Evolutionary conservation across 1,140 invertebrate species (phyloP), one percentile per base, ranked within the genome.

Genomic region (Medauroidea extradentata): DNA sequence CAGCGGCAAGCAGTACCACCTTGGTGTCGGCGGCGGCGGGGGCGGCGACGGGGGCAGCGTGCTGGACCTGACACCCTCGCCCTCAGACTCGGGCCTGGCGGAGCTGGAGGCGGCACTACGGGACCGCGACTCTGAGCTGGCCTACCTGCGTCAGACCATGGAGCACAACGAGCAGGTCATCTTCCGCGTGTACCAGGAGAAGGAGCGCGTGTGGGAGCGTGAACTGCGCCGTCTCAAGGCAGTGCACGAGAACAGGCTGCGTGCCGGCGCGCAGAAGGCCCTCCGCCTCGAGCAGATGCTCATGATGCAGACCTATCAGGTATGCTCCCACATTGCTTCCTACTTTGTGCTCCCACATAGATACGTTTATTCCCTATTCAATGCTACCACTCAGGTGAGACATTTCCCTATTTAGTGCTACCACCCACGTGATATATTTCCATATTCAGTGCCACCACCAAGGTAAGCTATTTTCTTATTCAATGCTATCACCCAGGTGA

Each of bases 141-240:
- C 81, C 46, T 85, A 85, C 64, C 73, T 89, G 16, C 70, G 87
- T 19, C 85, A 89, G 70, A 87, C 87, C 2, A 88, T 89, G 85
- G 87, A 89, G 67, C 84, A 87, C 69, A 90, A 89, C 74, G 87
- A 90, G 71, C 83, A 86, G 71, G 87, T 87, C 59, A 89, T 89
- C 65, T 85, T 88, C 71, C 77, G 83, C 65, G 81, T 83, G 11
- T 81, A 82, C 63, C 82, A 85, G 64, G 85, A 86, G 65, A 86
- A 86, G 69, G 82, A 84, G 62, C 75, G 78, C 49, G 78, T 78
- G 1, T 83, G 81, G 81, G 81, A 83, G 62, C 69, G 81, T 43
- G 81, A 83, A 65, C 60, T 81, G 57, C 66, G 77, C 54, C 70
- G 81, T 63, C 73, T 84, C 61, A 81, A 79, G 69, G 79, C 72